Evolutionary conservation across 2,888 invertebrate species (phyloP).

Genomic region (Falcaria lacertinaria): DNA sequence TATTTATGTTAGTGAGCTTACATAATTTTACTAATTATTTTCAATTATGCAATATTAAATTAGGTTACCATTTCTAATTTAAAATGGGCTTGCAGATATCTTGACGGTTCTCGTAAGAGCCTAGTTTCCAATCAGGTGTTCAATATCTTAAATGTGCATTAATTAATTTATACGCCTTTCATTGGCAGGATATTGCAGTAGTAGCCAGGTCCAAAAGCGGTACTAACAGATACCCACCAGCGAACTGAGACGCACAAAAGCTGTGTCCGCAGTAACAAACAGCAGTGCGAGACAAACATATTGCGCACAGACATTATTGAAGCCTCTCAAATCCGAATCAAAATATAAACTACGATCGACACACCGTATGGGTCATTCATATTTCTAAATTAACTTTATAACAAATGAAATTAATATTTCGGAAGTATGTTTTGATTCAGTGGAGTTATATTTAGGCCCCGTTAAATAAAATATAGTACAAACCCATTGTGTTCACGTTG

Average conservation of each 20-base stretch:
- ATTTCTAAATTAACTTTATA: too few relatives aligned
- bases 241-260: slow-evolving; percentile 33
- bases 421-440: not conserved
- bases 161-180: too few relatives aligned
- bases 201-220: not conserved
- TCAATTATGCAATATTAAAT: too few relatives aligned
- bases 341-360: not conserved
- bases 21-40: too few relatives aligned
- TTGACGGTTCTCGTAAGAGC: too few relatives aligned
- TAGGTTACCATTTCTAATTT: too few relatives aligned
- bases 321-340: slow-evolving; percentile 2
- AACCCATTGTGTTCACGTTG: slow-evolving; percentile 73
- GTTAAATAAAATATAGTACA: slow-evolving; percentile 11
- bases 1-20: too few relatives aligned
- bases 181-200: too few relatives aligned
- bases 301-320: slow-evolving; percentile 10
- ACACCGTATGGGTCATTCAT: too few relatives aligned
- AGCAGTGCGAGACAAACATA: slow-evolving; percentile 32
- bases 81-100: too few relatives aligned
- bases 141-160: too few relatives aligned
- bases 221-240: slow-evolving; percentile 20
- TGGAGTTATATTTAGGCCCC: not conserved
- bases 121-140: too few relatives aligned
- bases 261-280: slow-evolving; percentile 39
- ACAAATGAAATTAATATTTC: not conserved